Conservation (phyloP, 2,113 vertebrate genomes). For the Cyanoramphus novaezelandiae region DNA sequence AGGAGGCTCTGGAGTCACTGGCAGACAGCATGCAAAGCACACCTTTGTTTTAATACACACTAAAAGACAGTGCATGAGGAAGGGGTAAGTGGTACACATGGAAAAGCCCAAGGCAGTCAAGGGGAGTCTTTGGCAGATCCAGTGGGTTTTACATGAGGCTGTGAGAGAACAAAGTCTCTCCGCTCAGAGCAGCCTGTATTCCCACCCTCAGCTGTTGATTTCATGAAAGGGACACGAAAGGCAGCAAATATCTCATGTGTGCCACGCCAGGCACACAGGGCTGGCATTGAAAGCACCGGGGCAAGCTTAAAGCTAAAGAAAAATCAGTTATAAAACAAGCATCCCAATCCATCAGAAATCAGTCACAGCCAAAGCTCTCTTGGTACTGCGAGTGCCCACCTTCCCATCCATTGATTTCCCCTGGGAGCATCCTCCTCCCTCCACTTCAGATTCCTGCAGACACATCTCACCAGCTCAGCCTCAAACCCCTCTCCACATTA, state of each 20-base stretch:
- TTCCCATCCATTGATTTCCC: background rate
- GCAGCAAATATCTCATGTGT: background rate
- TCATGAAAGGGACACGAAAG: background rate
- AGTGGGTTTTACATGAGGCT: background rate
- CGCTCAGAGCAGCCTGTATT: background rate
- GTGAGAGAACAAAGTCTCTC: background rate
- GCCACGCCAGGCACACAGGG: rapidly evolving
- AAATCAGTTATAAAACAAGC: background rate
- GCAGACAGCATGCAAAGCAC: background rate
- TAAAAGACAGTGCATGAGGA: background rate
- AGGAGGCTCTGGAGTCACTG: background rate
- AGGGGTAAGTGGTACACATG: background rate
- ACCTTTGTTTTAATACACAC: background rate
- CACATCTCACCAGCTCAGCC: background rate
- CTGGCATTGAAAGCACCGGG: background rate
- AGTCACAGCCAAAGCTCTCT: background rate
- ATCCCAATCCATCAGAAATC: background rate
- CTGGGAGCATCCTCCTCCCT: background rate
- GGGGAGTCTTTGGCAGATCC: background rate
- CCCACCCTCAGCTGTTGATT: background rate
- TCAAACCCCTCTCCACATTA: background rate
- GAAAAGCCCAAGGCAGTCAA: background rate
- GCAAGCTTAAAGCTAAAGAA: background rate
- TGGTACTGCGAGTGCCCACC: rapidly evolving
- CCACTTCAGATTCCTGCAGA: background rate